These are phyloP conservation scores for Plusia festucae DNA, from an alignment of 2,888 invertebrate species.

Conservation along the genomic window DNA sequence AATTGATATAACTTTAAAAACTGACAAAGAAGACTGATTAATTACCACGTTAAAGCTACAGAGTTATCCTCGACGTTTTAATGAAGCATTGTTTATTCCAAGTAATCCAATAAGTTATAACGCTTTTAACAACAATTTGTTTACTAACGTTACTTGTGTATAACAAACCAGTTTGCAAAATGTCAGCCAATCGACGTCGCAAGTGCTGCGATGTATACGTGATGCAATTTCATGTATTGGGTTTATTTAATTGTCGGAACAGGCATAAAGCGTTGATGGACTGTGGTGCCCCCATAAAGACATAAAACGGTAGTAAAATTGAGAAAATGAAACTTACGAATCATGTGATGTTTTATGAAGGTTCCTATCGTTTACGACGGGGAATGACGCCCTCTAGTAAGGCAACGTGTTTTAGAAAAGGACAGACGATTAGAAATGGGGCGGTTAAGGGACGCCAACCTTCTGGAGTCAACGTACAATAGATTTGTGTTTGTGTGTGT, in stretches of 20 bases:
- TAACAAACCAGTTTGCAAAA: slow-evolving; percentile 74
- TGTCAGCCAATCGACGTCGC: slow-evolving; percentile 67
- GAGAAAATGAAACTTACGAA: slow-evolving; percentile 60
- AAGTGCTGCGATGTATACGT: slow-evolving; percentile 63
- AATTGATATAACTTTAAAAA: slow-evolving; percentile 15
- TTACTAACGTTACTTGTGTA: slow-evolving; percentile 41
- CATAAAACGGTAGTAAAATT: slow-evolving; percentile 62
- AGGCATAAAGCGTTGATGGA: slow-evolving; percentile 51
- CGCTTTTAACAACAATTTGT: slow-evolving; percentile 58
- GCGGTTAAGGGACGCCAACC: slow-evolving; percentile 53
- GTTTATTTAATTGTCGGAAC: slow-evolving; percentile 58
- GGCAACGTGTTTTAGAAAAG: slow-evolving; percentile 57
- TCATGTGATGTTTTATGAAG: slow-evolving; percentile 67
- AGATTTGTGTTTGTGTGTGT: slow-evolving; percentile 27
- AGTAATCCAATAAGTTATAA: slow-evolving; percentile 46
- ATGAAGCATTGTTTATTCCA: slow-evolving; percentile 49
- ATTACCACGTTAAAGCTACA: slow-evolving; percentile 29
- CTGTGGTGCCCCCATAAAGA: slow-evolving; percentile 44
- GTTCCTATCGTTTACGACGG: slow-evolving; percentile 64
- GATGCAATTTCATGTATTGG: slow-evolving; percentile 61
- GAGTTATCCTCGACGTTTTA: slow-evolving; percentile 43
- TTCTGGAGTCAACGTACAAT: slow-evolving; percentile 47
- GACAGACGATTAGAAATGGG: slow-evolving; percentile 61
- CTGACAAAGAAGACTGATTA: slow-evolving; percentile 20
- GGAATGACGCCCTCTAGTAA: slow-evolving; percentile 62